Base-by-base conservation (phyloP, 2,113 vertebrate genomes). In the Oplegnathus fasciatus region DNA sequence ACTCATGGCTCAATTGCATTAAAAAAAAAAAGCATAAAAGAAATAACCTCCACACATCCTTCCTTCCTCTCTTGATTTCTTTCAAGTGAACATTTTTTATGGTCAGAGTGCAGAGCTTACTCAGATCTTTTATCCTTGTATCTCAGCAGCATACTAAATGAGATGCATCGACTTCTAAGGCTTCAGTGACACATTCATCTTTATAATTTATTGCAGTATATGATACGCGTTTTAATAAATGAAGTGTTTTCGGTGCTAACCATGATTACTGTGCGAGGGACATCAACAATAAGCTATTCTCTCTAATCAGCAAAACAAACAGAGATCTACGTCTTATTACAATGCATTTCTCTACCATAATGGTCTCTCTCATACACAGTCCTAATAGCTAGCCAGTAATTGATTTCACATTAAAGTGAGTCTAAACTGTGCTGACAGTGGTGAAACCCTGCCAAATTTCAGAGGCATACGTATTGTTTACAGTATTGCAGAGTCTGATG, bases 361-460 rank as follows among this genome's bases (percentile, higher is more conserved):
- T 78, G 65, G 20, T 37, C 34, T 54, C 34, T 75, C 30, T 37
- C 58, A 0, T 10, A 40, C 61, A 6, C 10, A 2, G 48, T 44
- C 67, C 71, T 28, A 81, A 62, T 60, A 55, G 70, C 30, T 11
- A 6, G 69, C 46, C 69, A 60, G 83, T 82, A 50, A 91, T 89
- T 79, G 70, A 88, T 90, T 87, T 85, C 77, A 80, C 82, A 87
- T 80, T 87, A 80, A 77, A 86, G 77, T 61, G 80, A 88, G 48
- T 78, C 71, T 84, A 37, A 83, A 58, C 54, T 68, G 40, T 84
- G 80, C 88, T 86, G 86, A 91, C 78, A 17, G 66, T 14, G 73
- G 57, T 30, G 68, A 76, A 84, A 62, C 40, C 17, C 34, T 32
- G 57, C 69, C 67, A 84, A 50, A 70, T 26, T 50, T 83, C 37